Evolutionary conservation across 2,113 vertebrate genomes (phyloP).

Genomic region (Danio rerio): DNA sequence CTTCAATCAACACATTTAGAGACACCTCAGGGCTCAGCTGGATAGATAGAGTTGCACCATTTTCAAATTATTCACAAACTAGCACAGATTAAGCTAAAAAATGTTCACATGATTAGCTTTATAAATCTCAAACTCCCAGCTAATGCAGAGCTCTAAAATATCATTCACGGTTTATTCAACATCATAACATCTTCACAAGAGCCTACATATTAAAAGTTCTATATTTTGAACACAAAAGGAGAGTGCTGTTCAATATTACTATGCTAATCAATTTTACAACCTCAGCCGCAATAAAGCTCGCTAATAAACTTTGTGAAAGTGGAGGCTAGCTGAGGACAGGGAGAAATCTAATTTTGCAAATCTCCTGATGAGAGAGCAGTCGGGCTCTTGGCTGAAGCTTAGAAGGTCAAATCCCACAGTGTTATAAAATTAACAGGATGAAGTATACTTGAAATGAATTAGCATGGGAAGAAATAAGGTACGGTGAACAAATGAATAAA

Average conservation of each 20-base stretch:
- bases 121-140: no score
- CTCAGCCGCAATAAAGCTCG: not conserved
- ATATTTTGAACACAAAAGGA: slow-evolving; percentile 26
- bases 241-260: not conserved
- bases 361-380: slow-evolving; percentile 29
- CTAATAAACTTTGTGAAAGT: slow-evolving; percentile 34
- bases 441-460: slow-evolving; percentile 36
- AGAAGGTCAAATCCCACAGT: slow-evolving; percentile 47
- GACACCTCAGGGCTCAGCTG: slow-evolving; percentile 26
- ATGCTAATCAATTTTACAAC: slow-evolving; percentile 26
- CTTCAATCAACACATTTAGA: slow-evolving; percentile 35
- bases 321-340: slow-evolving; percentile 45
- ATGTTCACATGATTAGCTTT: no score
- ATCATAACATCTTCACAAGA: not conserved
- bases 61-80: slow-evolving; percentile 3
- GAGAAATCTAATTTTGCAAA: slow-evolving; percentile 20
- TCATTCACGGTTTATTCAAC: not conserved
- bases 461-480: not conserved
- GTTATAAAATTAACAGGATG: slow-evolving; percentile 35
- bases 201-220: not conserved
- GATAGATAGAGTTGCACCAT: not conserved
- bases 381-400: slow-evolving; percentile 17
- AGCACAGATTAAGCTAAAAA: no score
- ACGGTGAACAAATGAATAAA: not conserved
- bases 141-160: not conserved